Conservation (phyloP, 2,113 vertebrate genomes). For the Rhinolophus sinicus region DNA sequence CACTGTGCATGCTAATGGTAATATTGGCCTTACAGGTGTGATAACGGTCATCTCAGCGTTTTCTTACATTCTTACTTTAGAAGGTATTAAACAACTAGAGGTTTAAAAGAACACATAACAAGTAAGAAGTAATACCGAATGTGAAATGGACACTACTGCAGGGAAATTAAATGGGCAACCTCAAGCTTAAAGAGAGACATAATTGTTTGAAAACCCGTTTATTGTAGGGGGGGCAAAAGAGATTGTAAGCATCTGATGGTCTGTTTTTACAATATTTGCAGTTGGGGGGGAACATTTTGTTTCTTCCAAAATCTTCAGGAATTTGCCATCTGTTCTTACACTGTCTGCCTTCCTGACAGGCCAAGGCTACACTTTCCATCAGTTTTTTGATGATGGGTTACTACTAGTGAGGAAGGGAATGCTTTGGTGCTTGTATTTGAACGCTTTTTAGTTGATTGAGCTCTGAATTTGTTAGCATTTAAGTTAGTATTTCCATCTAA, state of each 20-base stretch:
- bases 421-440: background rate
- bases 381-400: background rate
- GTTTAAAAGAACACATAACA: background rate
- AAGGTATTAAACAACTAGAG: background rate
- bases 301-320: background rate
- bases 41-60: background rate
- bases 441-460: background rate
- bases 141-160: background rate
- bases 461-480: background rate
- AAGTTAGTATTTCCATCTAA: background rate
- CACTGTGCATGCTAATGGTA: background rate
- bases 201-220: background rate
- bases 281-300: conserved; percentile 31
- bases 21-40: conserved; percentile 25
- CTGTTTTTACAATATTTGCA: background rate
- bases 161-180: background rate
- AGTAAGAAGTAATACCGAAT: background rate
- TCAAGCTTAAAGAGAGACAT: background rate
- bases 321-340: background rate
- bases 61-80: background rate
- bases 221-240: background rate
- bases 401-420: background rate
- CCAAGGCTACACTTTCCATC: background rate
- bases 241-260: background rate
- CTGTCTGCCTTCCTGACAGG: background rate